phyloP scores from a whole-genome alignment of 2,888 invertebrate genomes.

The Dasypolia templi region DNA sequence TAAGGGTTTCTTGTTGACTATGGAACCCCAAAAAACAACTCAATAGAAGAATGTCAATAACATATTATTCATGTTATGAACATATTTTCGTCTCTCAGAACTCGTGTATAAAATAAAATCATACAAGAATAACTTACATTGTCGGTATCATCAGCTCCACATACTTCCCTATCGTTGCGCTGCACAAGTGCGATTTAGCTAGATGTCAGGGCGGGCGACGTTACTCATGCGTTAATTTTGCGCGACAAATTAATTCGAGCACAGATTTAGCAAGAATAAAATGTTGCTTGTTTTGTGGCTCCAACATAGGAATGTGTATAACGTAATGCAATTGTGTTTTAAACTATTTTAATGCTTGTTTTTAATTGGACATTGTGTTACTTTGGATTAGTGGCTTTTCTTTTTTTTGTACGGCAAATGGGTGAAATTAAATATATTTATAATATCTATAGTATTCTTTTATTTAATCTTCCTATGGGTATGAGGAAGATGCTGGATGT shows the following conservation, averaged over 20 bases:
- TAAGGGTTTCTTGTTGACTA: too few relatives aligned
- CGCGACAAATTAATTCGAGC: constrained; percentile 86
- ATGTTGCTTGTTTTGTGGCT: constrained; percentile 61
- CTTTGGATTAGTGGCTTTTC: neutral
- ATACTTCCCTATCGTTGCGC: constrained; percentile 63
- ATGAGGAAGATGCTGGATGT: too few relatives aligned
- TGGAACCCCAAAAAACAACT: too few relatives aligned
- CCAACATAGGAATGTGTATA: neutral
- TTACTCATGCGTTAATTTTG: constrained; percentile 89
- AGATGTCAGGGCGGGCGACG: constrained; percentile 86
- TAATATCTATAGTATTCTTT: too few relatives aligned
- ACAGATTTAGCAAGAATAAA: constrained; percentile 83
- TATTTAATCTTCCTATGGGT: too few relatives aligned
- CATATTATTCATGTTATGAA: neutral
- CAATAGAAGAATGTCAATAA: neutral
- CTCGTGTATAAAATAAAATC: neutral
- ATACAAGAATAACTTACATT: neutral
- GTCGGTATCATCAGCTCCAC: constrained; percentile 70
- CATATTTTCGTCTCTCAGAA: neutral
- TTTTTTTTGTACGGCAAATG: neutral
- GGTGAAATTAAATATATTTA: too few relatives aligned
- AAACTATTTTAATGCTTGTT: neutral
- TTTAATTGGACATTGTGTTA: neutral
- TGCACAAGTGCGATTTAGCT: constrained; percentile 87
- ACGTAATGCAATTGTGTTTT: neutral